Evolutionary conservation across 1,140 invertebrate species (phyloP).

Genomic region (Sweltsa coloradensis): DNA sequence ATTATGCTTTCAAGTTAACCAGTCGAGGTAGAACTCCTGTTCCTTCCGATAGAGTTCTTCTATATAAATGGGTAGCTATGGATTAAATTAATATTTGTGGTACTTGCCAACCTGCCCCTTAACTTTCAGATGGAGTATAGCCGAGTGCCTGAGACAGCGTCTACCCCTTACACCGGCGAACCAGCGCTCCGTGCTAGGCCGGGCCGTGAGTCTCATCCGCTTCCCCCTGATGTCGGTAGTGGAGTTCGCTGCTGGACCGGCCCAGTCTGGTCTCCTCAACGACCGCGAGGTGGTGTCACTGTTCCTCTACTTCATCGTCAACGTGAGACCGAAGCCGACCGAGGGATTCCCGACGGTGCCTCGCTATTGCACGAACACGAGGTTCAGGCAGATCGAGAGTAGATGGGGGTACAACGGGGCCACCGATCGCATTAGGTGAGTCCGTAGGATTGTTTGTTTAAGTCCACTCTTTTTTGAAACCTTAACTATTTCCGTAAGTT

Average conservation of each 20-base stretch:
- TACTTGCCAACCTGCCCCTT: no score
- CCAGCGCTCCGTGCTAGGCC: slow-evolving; percentile 52
- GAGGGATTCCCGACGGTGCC: slow-evolving; percentile 61
- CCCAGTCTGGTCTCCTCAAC: slow-evolving; percentile 60
- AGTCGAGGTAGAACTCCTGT: no score
- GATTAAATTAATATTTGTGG: no score
- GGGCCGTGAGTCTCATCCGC: slow-evolving; percentile 57
- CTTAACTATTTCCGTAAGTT: background rate
- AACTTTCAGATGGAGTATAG: slow-evolving; percentile 57
- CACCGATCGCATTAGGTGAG: slow-evolving; percentile 65
- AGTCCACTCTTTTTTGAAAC: no score
- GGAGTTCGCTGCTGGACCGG: slow-evolving; percentile 73
- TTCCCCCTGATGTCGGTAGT: slow-evolving; percentile 81
- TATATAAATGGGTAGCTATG: no score
- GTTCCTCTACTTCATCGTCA: slow-evolving; percentile 73
- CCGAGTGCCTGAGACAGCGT: slow-evolving; percentile 57
- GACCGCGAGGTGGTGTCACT: slow-evolving; percentile 64
- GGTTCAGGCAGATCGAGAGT: slow-evolving; percentile 70
- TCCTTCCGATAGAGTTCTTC: no score
- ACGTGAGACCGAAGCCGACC: slow-evolving; percentile 56
- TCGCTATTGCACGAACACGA: slow-evolving; percentile 62
- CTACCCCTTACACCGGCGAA: slow-evolving; percentile 54
- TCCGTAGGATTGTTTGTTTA: no score
- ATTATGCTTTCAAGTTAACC: no score
- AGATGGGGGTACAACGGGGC: slow-evolving; percentile 83